Conservation (phyloP, 2,113 vertebrate genomes). For the Zosterops japonicus region DNA sequence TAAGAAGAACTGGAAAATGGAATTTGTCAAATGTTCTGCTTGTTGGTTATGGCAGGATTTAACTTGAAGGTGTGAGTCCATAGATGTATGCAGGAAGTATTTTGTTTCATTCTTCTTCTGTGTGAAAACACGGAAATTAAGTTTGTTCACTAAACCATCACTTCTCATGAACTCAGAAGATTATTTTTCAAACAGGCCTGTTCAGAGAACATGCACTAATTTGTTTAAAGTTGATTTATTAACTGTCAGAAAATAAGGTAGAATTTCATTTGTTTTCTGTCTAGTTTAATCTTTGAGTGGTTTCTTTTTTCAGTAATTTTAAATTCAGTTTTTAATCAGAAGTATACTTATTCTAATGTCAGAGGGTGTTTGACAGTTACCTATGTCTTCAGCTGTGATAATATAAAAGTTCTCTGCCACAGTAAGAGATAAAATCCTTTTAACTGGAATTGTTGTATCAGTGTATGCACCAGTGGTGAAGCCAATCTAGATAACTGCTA, state of each 20-base stretch:
- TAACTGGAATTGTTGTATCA: neutral
- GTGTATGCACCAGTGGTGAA: neutral
- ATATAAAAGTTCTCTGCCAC: neutral
- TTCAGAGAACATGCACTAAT: neutral
- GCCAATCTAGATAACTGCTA: neutral
- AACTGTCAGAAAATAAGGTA: neutral
- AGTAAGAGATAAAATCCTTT: neutral
- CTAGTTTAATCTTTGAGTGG: neutral
- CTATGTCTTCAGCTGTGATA: neutral
- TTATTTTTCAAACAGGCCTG: neutral
- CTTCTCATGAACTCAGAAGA: neutral
- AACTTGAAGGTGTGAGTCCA: neutral
- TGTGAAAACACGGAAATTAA: neutral
- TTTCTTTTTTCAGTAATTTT: neutral
- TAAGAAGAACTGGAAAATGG: neutral
- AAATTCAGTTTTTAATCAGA: neutral
- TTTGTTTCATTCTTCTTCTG: neutral
- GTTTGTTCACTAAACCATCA: neutral
- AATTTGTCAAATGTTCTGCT: slow-evolving; percentile 34
- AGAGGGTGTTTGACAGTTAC: neutral
- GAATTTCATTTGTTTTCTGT: neutral
- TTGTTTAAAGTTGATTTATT: slow-evolving; percentile 15
- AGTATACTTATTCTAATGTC: neutral
- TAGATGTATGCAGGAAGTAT: neutral
- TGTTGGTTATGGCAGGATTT: neutral